These are phyloP conservation scores for Habroteleia sp. DNA, from an alignment of 2,888 invertebrate genomes.

Conservation along the genomic window DNA sequence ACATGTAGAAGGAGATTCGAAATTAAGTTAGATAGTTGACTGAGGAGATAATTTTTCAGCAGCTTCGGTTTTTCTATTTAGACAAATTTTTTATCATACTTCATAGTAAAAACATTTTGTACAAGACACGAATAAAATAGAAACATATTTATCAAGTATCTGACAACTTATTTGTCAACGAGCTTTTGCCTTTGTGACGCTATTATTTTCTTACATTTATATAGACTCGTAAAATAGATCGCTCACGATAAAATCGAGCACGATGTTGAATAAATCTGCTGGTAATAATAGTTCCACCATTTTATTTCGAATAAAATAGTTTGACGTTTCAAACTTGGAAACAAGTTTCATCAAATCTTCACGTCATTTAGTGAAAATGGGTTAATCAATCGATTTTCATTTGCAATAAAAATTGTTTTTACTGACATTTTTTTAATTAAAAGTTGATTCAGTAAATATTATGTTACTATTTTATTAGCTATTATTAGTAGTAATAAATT, in stretches of 20 bases:
- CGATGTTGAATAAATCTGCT: conserved; percentile 10
- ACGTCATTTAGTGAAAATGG: conserved; percentile 1
- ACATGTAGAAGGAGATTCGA: conserved; percentile 18
- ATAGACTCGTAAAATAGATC: conserved; percentile 36
- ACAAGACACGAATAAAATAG: conserved; percentile 45
- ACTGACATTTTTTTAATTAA: conserved; percentile 7
- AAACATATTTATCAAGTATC: conserved; percentile 50
- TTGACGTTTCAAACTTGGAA: conserved; percentile 4
- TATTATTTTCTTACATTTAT: conserved; percentile 28
- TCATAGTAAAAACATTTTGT: conserved; percentile 33
- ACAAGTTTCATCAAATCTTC: conserved; percentile 23
- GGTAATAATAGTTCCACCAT: conserved; percentile 16
- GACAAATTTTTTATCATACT: conserved; percentile 31
- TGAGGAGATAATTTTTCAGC: conserved; percentile 54
- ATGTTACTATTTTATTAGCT: no score
- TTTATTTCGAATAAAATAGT: conserved; percentile 12
- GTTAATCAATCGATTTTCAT: conserved; percentile 13
- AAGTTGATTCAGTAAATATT: background rate
- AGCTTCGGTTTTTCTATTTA: conserved; percentile 34
- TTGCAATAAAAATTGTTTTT: background rate
- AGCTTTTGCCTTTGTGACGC: conserved; percentile 23
- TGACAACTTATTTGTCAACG: conserved; percentile 51
- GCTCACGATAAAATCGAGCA: conserved; percentile 16
- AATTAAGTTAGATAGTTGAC: conserved; percentile 58
- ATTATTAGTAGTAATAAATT: no score